Percentiles rank a stretch among this genome's conserved stretches.
phyloP scores from a whole-genome alignment of 2,113 vertebrate genomes.

The Dromas ardeola region DNA sequence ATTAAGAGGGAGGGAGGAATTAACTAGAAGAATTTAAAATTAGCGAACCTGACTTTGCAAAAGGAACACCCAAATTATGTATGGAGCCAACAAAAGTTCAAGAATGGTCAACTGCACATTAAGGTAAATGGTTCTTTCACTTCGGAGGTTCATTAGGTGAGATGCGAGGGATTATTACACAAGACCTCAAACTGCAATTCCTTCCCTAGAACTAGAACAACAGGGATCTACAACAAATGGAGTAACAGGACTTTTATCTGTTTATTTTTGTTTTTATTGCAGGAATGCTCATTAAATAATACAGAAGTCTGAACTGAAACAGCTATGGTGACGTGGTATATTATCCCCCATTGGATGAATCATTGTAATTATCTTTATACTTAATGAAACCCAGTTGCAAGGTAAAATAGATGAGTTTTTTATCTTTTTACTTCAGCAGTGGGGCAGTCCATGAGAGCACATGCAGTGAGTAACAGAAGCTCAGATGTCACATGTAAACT shows the following conservation, averaged over 20 bases:
- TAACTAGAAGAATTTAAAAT: background rate
- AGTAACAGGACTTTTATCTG: background rate
- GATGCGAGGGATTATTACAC: background rate
- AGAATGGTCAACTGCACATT: background rate
- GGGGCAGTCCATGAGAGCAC: rapidly evolving
- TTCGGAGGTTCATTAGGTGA: background rate
- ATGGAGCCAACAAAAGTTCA: background rate
- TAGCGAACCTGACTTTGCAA: background rate
- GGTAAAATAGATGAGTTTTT: background rate
- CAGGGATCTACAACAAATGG: background rate
- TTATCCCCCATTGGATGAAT: background rate
- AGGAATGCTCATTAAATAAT: background rate
- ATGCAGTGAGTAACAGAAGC: background rate
- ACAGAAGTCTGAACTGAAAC: background rate
- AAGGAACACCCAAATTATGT: background rate
- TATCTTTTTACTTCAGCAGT: background rate
- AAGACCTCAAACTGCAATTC: background rate
- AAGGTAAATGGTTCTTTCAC: background rate
- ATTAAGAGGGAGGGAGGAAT: background rate
- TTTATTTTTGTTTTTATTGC: background rate
- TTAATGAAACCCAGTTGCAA: background rate
- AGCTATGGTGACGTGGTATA: rapidly evolving
- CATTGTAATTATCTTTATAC: background rate
- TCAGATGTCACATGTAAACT: background rate
- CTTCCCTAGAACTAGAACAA: background rate